Percentiles rank a stretch among this genome's conserved stretches.
Evolutionary conservation across 2,797 vertebrate genomes (phyloP).

Genomic region (Mormyrus proboscirostris): DNA sequence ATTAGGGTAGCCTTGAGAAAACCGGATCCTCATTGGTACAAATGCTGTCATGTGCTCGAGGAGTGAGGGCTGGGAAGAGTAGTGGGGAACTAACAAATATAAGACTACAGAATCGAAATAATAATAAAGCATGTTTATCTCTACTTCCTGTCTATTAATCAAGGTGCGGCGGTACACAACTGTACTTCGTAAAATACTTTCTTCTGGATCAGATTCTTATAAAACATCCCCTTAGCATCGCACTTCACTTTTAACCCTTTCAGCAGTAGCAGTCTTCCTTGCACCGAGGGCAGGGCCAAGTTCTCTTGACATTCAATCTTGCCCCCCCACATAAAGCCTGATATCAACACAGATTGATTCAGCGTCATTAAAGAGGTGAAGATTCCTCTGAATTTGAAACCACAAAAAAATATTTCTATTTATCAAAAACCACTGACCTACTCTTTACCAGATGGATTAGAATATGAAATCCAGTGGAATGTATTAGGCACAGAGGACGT

Average conservation of each 20-base stretch:
- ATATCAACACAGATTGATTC: not conserved
- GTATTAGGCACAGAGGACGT: not conserved
- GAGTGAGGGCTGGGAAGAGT: not conserved
- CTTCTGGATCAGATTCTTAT: not conserved
- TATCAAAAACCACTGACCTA: not conserved
- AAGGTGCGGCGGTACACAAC: not conserved
- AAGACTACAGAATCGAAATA: constrained; percentile 16
- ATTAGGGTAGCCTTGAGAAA: not conserved
- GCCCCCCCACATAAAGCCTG: not conserved
- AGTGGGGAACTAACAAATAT: not conserved
- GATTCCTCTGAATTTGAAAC: not conserved
- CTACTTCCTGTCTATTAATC: not conserved
- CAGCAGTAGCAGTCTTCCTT: constrained; percentile 4
- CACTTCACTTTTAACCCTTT: not conserved
- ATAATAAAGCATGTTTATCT: not conserved
- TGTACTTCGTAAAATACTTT: not conserved
- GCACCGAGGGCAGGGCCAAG: constrained; percentile 20
- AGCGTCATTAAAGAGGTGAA: not conserved
- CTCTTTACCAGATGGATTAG: not conserved
- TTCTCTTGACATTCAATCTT: not conserved
- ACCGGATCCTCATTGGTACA: not conserved
- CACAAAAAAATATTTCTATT: not conserved
- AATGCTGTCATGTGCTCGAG: not conserved
- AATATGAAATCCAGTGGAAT: not conserved
- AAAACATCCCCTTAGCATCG: not conserved